Percentiles rank a stretch among this genome's conserved stretches.
These are phyloP conservation scores for Pecten maximus DNA, from an alignment of 2,888 invertebrate species.

Conservation along the genomic window DNA sequence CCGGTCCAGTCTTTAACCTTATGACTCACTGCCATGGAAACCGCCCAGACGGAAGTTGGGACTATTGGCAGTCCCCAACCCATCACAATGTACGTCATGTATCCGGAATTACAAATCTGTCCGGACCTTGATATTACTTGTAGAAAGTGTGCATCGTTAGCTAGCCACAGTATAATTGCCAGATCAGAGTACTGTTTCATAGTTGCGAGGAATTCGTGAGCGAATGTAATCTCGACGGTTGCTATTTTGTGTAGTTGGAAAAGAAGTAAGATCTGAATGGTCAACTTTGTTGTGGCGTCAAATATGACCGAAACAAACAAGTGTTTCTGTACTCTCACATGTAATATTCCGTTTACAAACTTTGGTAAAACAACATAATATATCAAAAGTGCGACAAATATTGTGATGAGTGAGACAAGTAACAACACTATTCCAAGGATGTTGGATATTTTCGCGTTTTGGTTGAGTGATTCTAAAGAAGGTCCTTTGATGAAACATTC, in stretches of 20 bases:
- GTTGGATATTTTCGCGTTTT: neutral
- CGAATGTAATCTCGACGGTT: neutral
- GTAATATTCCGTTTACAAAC: neutral
- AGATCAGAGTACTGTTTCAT: neutral
- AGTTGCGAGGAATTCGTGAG: neutral
- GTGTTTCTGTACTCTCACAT: neutral
- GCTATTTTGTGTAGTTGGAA: neutral
- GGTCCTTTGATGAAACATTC: conserved; percentile 14
- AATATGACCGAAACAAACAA: conserved; percentile 11
- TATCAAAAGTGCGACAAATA: neutral
- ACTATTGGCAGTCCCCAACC: neutral
- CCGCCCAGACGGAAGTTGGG: conserved; percentile 2
- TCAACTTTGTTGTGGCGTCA: conserved; percentile 8
- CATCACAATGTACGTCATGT: neutral
- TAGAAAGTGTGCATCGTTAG: conserved; percentile 2
- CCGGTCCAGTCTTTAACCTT: neutral
- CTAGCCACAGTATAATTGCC: neutral
- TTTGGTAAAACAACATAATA: conserved; percentile 22
- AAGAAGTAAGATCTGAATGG: neutral
- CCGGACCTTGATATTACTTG: neutral
- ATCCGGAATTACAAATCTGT: neutral
- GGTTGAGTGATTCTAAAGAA: neutral
- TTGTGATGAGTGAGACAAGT: neutral
- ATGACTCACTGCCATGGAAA: conserved; percentile 26
- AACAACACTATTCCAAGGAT: neutral